Base-by-base conservation (phyloP, 2,797 vertebrate genomes). In the Ataeniobius toweri region DNA sequence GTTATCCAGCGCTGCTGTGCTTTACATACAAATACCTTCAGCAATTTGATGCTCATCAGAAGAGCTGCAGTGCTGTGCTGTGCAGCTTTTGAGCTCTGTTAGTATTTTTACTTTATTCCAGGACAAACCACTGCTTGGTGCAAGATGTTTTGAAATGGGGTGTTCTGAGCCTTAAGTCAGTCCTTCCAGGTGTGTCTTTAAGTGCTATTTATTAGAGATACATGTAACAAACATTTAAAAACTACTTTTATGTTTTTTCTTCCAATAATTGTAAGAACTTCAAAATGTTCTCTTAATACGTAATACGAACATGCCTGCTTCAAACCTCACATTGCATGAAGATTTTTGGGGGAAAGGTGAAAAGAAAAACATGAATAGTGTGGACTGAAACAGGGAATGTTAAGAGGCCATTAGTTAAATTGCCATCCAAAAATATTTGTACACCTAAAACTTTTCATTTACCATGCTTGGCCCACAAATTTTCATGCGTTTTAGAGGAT, bases 11-110 rank as follows among this genome's bases (percentile, higher is more conserved):
- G 1, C n/a, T 0, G 13, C 24, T 24, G 9, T 75, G 58, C 59
- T 86, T 85, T 76, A 71, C 20, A 74, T 80, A 55, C 53, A 75
- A 81, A 73, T 46, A 68, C 78, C 80, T 36, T 75, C 58, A 31
- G 0, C 7, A 67, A 56, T 26, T 61, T 55, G 39, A 53, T 59
- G 58, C 26, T 14, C 31, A 44, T 69, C 72, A 70, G 73, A 55
- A 26, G 16, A 3, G 28, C 51, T 69, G 73, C 16, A 46, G 46
- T 20, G 73, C 55, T 74, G 39, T 69, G 41, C 63, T 61, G 65
- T 13, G n/a, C 8, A 14, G 6, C 9, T 31, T 50, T n/a, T 16
- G 69, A 58, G 71, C 39, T 31, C 53, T 61, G 13, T 63, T 63
- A 8, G 28, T 63, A 8, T 61, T 16, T 28, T 26, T 22, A 26